Base-by-base conservation (phyloP, 2,888 invertebrate species). In the Plagiodera versicolora region DNA sequence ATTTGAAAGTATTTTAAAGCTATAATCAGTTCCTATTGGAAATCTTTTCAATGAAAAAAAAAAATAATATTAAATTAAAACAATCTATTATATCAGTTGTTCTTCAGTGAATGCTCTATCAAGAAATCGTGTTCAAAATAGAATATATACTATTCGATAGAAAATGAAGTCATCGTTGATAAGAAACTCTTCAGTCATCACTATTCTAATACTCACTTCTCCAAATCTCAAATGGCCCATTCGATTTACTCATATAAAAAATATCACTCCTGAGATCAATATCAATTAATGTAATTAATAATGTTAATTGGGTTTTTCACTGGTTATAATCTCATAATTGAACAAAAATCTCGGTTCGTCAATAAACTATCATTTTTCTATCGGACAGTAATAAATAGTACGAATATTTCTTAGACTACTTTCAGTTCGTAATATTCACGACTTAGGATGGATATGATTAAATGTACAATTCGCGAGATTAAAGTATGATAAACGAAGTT, bases 401-500 rank as follows among this genome's bases (percentile, higher is more conserved):
- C 49, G 54, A 61, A 56, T 46, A 56, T 56, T 32, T 14, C 64
- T 61, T 55, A 55, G 58, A 60, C 56, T 64, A 63, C 60, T 55
- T 64, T 63, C 56, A 64, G 57, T 60, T 39, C 54, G 56, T 48
- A 65, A 62, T 60, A 49, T 47, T 53, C 57, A n/a, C n/a, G 63
- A 50, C 51, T 56, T 52, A 55, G 47, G 54, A 61, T 63, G 63
- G 55, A 32, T 24, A 60, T 63, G 61, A 54, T 57, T 39, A 56
- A 64, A 64, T 66, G 61, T 66, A 66, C 66, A 66, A 61, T 52
- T 56, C 48, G 46, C 39, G 52, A 51, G 58, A 53, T 59, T 63
- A 64, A 59, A 62, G 46, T 47, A 65, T 61, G 61, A 54, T 44
- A 32, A 64, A 64, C 63, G 61, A 64, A 61, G 64, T 61, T 66